Evolutionary conservation across 2,797 vertebrate species (phyloP), one percentile per base, ranked within the genome.

Genomic region (Cygnus olor): DNA sequence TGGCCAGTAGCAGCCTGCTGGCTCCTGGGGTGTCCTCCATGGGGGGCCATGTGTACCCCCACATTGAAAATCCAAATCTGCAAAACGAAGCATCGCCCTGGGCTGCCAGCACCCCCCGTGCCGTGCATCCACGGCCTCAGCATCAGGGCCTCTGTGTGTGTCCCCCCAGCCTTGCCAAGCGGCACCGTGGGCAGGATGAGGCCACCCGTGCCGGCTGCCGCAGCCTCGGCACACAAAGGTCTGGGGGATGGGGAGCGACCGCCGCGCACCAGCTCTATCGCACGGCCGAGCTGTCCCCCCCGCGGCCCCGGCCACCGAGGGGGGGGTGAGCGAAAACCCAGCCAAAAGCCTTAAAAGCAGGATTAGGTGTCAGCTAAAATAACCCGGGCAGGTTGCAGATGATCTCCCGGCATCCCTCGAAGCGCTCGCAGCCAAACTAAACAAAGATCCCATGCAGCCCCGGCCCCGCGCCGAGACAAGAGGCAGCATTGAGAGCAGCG

Each of bases 221-320:
- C 90, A 81, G 91, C 84, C 40, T 32, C 8, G 28, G 34, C 68
- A 85, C 91, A 93, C 93, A 89, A 91, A 89, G 91, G 57, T 91
- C 71, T 89, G 91, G 94, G 94, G 91, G 91, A 93, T 63, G 91
- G 85, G 88, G 13, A 8, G 11, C 4, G 14, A 80, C 44, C 18
- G 9, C 85, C 72, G 65, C 28, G 36, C 71, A 74, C 34, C 22
- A 44, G 53, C 63, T 74, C 73, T 83, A 51, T 51, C 53, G 70
- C 88, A 11, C 76, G 56, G 25, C 80, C 13, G 47, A 78, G 66
- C 56, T 22, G 65, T 42, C 44, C 44, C 49, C 49, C 13, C 65
- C 27, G 27, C 60, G 27, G 32, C 54, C 61, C 85, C 61, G 1
- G 38, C 14, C 58, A 32, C n/a, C 24, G 9, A 0, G 21, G 14